These are phyloP conservation scores for Listronotus bonariensis DNA, from an alignment of 1,140 invertebrate genomes.

Conservation along the genomic window DNA sequence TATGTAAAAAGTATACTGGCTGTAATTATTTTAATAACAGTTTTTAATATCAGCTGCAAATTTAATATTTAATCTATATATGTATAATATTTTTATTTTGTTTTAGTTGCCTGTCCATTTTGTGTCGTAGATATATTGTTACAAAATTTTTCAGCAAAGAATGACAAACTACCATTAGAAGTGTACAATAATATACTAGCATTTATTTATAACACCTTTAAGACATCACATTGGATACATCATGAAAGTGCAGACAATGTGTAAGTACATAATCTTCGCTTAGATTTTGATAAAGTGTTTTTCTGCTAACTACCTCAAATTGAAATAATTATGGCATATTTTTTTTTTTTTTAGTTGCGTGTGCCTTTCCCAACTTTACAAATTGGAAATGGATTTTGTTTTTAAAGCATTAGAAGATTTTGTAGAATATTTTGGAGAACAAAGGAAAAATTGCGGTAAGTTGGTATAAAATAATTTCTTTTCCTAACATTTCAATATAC, in stretches of 20 bases:
- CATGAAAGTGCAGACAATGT: slow-evolving; percentile 23
- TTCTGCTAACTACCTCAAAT: no score
- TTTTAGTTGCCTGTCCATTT: slow-evolving; percentile 41
- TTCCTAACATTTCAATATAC: no score
- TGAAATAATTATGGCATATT: no score
- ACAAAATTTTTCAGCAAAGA: slow-evolving; percentile 30
- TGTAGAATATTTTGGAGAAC: slow-evolving; percentile 1
- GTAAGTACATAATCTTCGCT: slow-evolving; percentile 16
- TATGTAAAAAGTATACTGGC: no score
- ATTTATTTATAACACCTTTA: slow-evolving; percentile 42
- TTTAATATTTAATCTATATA: no score
- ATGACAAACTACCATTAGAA: slow-evolving; percentile 23
- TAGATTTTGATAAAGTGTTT: no score
- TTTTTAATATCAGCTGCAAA: no score
- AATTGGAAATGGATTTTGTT: slow-evolving; percentile 39
- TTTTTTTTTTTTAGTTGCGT: slow-evolving; percentile 42
- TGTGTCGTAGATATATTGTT: slow-evolving; percentile 39
- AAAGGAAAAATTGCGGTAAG: slow-evolving; percentile 10
- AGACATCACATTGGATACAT: slow-evolving; percentile 34
- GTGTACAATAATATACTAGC: slow-evolving; percentile 36
- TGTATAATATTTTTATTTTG: slow-evolving; percentile 10
- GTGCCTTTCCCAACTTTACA: slow-evolving; percentile 39
- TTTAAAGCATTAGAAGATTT: slow-evolving; percentile 33
- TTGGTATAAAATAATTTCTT: not conserved
- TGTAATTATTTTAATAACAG: no score